phyloP scores from a whole-genome alignment of 2,888 invertebrate genomes.

The Meandrusa payeni region DNA sequence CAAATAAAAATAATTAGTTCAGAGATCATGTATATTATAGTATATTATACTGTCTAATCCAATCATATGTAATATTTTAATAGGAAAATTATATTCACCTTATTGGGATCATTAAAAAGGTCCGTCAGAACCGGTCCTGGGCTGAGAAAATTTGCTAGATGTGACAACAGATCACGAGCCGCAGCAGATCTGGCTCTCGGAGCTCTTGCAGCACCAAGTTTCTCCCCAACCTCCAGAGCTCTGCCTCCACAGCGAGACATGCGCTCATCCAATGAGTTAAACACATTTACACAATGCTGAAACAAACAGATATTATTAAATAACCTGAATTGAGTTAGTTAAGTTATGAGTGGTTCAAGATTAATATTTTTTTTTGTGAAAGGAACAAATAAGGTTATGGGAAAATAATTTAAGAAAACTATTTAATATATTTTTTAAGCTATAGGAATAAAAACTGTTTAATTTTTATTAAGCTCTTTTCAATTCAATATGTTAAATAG shows the following conservation, averaged over 20 bases:
- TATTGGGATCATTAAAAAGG: conserved; percentile 91
- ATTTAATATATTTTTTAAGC: no score
- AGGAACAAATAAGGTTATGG: no score
- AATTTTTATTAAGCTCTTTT: no score
- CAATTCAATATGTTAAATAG: no score
- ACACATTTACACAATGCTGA: conserved; percentile 90
- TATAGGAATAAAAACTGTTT: no score
- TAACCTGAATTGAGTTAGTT: no score
- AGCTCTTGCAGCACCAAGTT: conserved; percentile 97
- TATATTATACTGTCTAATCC: no score
- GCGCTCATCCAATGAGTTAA: conserved; percentile 95
- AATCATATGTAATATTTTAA: background rate
- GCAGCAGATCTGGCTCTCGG: conserved; percentile 97
- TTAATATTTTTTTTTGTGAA: no score
- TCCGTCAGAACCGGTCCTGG: conserved; percentile 91
- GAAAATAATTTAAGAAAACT: no score
- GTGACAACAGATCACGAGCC: conserved; percentile 94
- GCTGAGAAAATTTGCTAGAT: conserved; percentile 94
- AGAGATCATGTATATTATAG: no score
- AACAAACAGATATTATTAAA: conserved; percentile 31
- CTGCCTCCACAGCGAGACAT: conserved; percentile 98
- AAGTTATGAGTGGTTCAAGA: no score
- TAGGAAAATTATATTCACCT: conserved; percentile 76
- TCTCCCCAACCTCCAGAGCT: conserved; percentile 99
- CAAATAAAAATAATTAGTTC: no score